phyloP scores from a whole-genome alignment of 1,140 invertebrate species.

The Drosophila kohkoa region DNA sequence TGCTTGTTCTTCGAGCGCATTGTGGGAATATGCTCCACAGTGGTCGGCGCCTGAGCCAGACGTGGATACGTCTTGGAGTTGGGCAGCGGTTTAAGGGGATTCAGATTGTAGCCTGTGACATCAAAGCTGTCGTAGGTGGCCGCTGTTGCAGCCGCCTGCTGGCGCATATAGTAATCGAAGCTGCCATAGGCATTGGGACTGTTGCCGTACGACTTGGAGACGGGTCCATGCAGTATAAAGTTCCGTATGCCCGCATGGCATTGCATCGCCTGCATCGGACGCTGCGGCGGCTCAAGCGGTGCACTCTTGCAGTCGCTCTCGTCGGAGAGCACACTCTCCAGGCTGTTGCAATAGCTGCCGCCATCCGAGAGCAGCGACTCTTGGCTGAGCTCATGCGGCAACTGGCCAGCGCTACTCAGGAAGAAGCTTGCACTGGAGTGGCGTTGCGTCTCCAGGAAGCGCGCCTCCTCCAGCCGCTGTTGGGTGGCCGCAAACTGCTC shows the following conservation, averaged over 20 bases:
- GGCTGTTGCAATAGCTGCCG: conserved; percentile 88
- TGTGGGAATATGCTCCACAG: conserved; percentile 76
- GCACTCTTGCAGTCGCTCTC: conserved; percentile 92
- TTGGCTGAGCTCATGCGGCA: conserved; percentile 86
- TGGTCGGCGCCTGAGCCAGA: conserved; percentile 41
- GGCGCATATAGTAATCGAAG: conserved; percentile 84
- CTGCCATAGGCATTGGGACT: conserved; percentile 86
- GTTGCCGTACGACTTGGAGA: conserved; percentile 87
- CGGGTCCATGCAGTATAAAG: conserved; percentile 77
- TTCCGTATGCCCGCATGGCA: conserved; percentile 78
- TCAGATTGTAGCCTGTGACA: conserved; percentile 77
- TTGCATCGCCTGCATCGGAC: conserved; percentile 54
- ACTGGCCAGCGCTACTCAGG: conserved; percentile 85
- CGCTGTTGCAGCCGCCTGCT: conserved; percentile 37
- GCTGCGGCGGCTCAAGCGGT: conserved; percentile 88
- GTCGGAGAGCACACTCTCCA: conserved; percentile 92
- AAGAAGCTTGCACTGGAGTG: conserved; percentile 89
- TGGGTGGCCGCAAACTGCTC: conserved; percentile 66
- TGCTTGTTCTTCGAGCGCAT: conserved; percentile 80
- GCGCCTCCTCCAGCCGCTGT: conserved; percentile 71
- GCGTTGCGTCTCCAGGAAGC: conserved; percentile 85
- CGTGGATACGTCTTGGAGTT: conserved; percentile 79
- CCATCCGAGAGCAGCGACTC: conserved; percentile 91
- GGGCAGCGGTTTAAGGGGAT: conserved; percentile 66
- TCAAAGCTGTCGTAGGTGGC: conserved; percentile 75